Percentiles rank a stretch among this genome's conserved stretches.
Conservation (phyloP, 1,140 invertebrate species). For the Zaprionus ornatus region DNA sequence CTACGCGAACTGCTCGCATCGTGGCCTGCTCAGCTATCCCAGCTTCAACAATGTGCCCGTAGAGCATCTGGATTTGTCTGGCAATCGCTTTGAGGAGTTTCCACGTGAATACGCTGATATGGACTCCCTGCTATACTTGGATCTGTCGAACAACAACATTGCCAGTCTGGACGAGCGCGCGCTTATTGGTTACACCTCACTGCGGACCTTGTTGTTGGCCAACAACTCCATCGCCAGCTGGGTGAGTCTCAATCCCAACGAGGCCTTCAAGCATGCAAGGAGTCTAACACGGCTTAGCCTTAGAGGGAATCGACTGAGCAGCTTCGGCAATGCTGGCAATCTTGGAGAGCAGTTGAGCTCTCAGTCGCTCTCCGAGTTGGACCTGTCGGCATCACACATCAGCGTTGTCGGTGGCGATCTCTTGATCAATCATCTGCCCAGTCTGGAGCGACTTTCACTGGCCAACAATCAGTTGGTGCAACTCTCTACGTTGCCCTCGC, state of each 20-base stretch:
- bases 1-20: conserved; percentile 83
- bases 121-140: conserved; percentile 84
- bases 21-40: conserved; percentile 83
- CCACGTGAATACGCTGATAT: conserved; percentile 84
- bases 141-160: conserved; percentile 86
- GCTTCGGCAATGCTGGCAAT: conserved; percentile 84
- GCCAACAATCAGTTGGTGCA: conserved; percentile 85
- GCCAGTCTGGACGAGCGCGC: conserved; percentile 80
- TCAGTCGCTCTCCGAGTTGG: conserved; percentile 84
- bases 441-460: conserved; percentile 85
- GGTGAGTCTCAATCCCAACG: conserved; percentile 85
- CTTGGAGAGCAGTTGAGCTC: conserved; percentile 78
- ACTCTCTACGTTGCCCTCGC: conserved; percentile 84
- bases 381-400: conserved; percentile 85
- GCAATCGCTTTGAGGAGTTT: conserved; percentile 85
- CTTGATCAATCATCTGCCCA: conserved; percentile 84
- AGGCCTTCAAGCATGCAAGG: conserved; percentile 81
- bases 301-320: conserved; percentile 84
- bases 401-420: conserved; percentile 84
- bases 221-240: conserved; percentile 85
- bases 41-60: conserved; percentile 84
- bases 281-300: conserved; percentile 85
- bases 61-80: conserved; percentile 84
- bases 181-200: conserved; percentile 84
- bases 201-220: conserved; percentile 85